Evolutionary conservation across 2,797 vertebrate species (phyloP), one percentile per base, ranked within the genome.

Genomic region (Anabas testudineus): DNA sequence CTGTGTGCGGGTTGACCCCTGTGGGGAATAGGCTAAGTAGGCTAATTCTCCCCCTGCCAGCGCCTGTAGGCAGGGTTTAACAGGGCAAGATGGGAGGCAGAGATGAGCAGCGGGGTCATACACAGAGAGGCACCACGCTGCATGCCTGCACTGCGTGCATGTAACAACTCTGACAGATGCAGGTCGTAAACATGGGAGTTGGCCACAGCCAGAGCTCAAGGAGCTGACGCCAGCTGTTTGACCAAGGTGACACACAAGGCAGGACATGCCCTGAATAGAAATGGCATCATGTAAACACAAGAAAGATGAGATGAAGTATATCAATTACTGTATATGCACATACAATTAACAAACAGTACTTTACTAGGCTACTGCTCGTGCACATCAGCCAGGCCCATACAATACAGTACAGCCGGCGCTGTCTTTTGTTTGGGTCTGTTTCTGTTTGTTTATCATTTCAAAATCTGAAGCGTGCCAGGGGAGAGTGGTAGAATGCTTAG

Each of bases 181-280:
- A 30, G 87, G 79, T 85, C 83, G 63, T 88, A 90, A 89, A 89
- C 86, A 89, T 61, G 81, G 52, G 78, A 87, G 78, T 43, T 74
- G 67, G 65, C 79, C 43, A 10, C 83, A 66, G 86, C 78, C 68
- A 26, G 74, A 85, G 81, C 88, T 62, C 67, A 74, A 86, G 87
- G 70, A 91, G 88, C 87, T 91, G 91, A 91, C 87, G 83, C 83
- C 85, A 85, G 89, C 88, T 88, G 88, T 91, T 91, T 91, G 87
- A 88, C 89, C 92, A 90, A 90, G 88, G 91, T 91, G 91, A 89
- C 90, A 90, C 48, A 69, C 64, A 3, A 87, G 54, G 78, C 86
- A 75, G 88, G 83, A 86, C 82, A 83, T 81, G 85, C 79, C 68
- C 82, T 78, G 84, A 90, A 88, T 82, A 82, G 82, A 82, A 77